Base-by-base conservation (phyloP, 2,888 invertebrate genomes). In the Gonocerus acuteangulatus region DNA sequence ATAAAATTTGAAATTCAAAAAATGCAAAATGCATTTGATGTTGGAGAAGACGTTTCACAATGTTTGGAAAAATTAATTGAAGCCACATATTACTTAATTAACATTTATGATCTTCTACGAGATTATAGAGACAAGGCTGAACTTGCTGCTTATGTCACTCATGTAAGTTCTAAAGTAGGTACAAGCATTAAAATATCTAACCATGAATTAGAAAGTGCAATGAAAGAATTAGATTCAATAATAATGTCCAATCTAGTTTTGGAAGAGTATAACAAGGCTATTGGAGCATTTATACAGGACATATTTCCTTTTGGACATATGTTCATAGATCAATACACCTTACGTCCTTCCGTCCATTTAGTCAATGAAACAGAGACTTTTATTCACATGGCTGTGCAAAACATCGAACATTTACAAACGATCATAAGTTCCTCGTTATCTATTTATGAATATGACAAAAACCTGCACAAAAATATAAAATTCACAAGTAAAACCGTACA, bases 251-350 rank as follows among this genome's bases (percentile, higher is more conserved):
- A 52, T 6, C 36, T 52, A 9, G 39, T 52, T 7, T 19, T 52
- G n/a, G 34, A 18, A 15, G 32, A 52, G 19, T 52, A 52, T 6
- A 34, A 52, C 1, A 52, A 19, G 19, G 52, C 52, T 1, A 39
- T 39, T n/a, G 18, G n/a, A n/a, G 36, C 36, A 11, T 52, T 52
- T 39, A 52, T 19, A 39, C 52, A 52, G 11, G 36, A 52, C 13
- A 22, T 39, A 15, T 52, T 52, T 39, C 52, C 52, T 18, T 39
- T 52, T 21, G 52, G 36, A n/a, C 36, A 52, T 52, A 13, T 39
- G 11, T 52, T 36, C 21, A 19, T 52, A 36, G 15, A 34, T 32
- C 36, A 52, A 22, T 22, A 32, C 2, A 39, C 1, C 34, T 39
- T 52, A n/a, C 52, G 36, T 7, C 18, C 19, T 11, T n/a, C 39